These are phyloP conservation scores for Bagarius yarrelli DNA, from an alignment of 2,113 vertebrate genomes.

Conservation along the genomic window DNA sequence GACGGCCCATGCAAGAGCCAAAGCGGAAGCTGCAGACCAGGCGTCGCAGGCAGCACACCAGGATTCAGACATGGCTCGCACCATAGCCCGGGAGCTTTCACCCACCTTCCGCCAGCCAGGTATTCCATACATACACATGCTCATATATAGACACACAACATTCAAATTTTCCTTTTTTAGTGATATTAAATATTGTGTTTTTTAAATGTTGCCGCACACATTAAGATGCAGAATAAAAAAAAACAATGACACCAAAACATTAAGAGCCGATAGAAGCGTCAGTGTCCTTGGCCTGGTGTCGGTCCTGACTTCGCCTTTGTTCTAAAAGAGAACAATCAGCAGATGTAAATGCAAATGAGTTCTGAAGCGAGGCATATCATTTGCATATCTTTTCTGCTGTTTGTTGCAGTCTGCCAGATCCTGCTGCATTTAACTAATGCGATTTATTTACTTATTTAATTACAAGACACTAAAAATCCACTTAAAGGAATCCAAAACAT, in stretches of 20 bases:
- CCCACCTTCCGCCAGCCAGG: conserved; percentile 95
- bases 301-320: conserved; percentile 33
- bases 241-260: neutral
- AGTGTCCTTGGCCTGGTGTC: conserved; percentile 43
- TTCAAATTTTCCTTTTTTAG: no score
- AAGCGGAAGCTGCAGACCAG: conserved; percentile 90
- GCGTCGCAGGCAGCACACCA: conserved; percentile 83
- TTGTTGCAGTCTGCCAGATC: conserved; percentile 13
- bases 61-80: conserved; percentile 89
- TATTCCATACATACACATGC: conserved; percentile 56
- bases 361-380: conserved; percentile 45
- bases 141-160: no score
- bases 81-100: conserved; percentile 89
- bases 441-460: conserved; percentile 38
- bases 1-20: conserved; percentile 89
- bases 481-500: neutral
- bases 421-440: neutral
- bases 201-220: neutral
- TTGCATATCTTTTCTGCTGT: conserved; percentile 42
- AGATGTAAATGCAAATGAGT: conserved; percentile 47
- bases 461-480: conserved; percentile 10
- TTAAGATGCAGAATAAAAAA: neutral
- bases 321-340: conserved; percentile 33
- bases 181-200: neutral
- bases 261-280: neutral